Percentiles rank a stretch among this genome's conserved stretches.
Conservation (phyloP, 1,140 invertebrate species). For the Sipha flava region DNA sequence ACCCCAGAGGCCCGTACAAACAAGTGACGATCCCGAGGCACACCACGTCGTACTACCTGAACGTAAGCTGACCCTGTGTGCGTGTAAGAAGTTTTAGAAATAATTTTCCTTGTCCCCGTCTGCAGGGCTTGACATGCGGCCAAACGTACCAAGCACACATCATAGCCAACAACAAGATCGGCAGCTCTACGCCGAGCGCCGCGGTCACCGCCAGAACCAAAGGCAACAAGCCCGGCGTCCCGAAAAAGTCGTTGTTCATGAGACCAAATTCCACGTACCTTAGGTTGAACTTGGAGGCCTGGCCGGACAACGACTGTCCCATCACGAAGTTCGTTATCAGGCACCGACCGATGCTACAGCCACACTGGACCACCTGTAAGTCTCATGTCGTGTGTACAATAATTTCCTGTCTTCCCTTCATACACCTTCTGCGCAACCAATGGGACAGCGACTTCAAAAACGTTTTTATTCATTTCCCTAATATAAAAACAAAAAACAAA, state of each 20-base stretch:
- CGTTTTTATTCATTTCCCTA: no score
- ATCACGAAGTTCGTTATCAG: conserved; percentile 67
- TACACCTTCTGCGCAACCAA: no score
- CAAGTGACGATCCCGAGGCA: conserved; percentile 56
- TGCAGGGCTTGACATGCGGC: conserved; percentile 58
- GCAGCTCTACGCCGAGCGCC: conserved; percentile 59
- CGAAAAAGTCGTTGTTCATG: conserved; percentile 54
- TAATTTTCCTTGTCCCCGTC: no score
- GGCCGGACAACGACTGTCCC: conserved; percentile 72
- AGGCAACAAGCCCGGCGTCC: conserved; percentile 60
- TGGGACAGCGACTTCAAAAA: no score
- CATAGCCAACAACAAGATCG: conserved; percentile 63
- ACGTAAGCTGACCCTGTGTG: no score
- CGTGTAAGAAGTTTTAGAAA: no score
- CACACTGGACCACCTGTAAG: conserved; percentile 50
- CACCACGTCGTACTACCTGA: conserved; percentile 57
- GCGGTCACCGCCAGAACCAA: conserved; percentile 61
- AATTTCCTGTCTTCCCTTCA: no score
- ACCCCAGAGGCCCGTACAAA: conserved; percentile 50
- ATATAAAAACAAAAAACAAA: no score
- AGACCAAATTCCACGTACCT: conserved; percentile 63
- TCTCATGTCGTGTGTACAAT: neutral
- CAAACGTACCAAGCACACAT: conserved; percentile 65
- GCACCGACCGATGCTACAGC: conserved; percentile 49
- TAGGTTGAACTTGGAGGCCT: conserved; percentile 59